phyloP scores from a whole-genome alignment of 2,113 vertebrate species.

The Rattus rattus region DNA sequence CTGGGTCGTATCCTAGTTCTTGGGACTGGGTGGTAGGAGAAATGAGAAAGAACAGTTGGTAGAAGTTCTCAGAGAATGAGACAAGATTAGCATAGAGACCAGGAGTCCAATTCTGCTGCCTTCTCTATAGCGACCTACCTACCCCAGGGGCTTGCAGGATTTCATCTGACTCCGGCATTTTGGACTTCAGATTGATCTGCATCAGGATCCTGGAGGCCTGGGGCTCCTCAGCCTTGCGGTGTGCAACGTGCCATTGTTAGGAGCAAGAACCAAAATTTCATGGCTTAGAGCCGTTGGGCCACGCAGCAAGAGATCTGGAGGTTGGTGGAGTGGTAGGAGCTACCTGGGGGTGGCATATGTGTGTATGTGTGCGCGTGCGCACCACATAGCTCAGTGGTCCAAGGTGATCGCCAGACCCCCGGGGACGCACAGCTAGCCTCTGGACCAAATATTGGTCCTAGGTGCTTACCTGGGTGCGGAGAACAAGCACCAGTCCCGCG shows the following conservation, averaged over 20 bases:
- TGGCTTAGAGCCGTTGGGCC: fast-evolving
- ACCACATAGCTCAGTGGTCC: not conserved
- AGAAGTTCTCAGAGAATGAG: not conserved
- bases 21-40: not conserved
- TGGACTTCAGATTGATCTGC: fast-evolving
- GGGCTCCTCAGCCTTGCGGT: not conserved
- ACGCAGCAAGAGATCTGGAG: fast-evolving
- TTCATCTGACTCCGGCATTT: not conserved
- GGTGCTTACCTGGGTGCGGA: not conserved
- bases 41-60: not conserved
- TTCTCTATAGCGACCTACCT: not conserved
- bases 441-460: not conserved
- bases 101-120: not conserved
- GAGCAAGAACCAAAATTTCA: not conserved
- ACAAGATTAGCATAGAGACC: not conserved
- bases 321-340: not conserved
- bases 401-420: not conserved
- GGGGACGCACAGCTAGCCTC: not conserved
- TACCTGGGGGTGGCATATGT: not conserved
- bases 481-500: not conserved
- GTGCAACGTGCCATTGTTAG: fast-evolving
- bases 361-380: not conserved
- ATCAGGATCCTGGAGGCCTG: no score
- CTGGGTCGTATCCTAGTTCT: not conserved
- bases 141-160: not conserved